A percentile compares a stretch with the other conserved stretches of the same genome.
phyloP scores from a whole-genome alignment of 23 tunicate species.

The Styela clava region DNA sequence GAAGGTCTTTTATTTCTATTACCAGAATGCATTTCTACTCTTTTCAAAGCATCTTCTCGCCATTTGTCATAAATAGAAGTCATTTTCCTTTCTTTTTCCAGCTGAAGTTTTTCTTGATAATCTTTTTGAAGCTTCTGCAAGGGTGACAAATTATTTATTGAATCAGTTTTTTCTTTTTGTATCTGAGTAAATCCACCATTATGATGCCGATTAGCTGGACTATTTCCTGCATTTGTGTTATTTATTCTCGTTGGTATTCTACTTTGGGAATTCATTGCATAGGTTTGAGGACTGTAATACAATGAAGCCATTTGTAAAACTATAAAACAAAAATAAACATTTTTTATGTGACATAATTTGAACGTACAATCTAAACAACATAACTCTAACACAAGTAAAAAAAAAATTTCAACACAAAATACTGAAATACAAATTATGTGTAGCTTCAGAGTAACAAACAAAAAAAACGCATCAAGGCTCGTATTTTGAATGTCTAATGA shows the following conservation, averaged over 20 bases:
- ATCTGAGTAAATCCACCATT: neutral
- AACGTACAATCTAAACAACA: too few relatives aligned
- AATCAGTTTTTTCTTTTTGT: neutral
- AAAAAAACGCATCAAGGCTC: too few relatives aligned
- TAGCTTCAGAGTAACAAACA: too few relatives aligned
- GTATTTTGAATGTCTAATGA: too few relatives aligned
- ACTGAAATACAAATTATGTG: too few relatives aligned
- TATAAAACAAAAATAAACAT: too few relatives aligned
- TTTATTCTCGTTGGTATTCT: neutral
- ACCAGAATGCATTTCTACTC: conserved; percentile 51
- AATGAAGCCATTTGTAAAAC: neutral
- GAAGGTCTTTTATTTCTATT: conserved; percentile 7
- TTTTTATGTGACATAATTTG: too few relatives aligned
- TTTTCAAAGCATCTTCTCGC: conserved; percentile 43
- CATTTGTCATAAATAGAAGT: conserved; percentile 29
- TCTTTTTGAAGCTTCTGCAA: conserved; percentile 46
- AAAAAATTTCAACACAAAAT: too few relatives aligned
- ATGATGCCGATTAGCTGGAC: neutral
- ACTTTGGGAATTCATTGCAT: neutral
- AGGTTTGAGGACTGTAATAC: neutral
- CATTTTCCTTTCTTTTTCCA: conserved; percentile 60
- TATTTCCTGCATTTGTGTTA: neutral
- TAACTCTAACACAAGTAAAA: too few relatives aligned
- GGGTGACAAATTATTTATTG: conserved; percentile 30
- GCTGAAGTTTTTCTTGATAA: conserved; percentile 36